Conservation (phyloP, 2,888 invertebrate genomes). For the Cosmia pyralina region DNA sequence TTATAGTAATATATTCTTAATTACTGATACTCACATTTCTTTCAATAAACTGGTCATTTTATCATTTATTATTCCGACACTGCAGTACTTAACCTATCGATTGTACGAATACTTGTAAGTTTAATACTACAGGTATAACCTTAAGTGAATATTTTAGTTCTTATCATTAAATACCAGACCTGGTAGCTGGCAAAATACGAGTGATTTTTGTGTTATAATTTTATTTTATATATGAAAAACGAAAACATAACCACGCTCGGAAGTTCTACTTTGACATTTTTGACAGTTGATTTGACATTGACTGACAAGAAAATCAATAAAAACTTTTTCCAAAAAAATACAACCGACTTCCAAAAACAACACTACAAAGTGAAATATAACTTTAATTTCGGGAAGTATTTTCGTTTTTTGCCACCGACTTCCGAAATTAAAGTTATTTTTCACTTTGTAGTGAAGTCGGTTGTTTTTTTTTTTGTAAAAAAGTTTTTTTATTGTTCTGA, state of each 20-base stretch:
- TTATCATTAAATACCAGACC: not conserved
- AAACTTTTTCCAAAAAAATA: too few relatives aligned
- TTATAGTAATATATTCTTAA: not conserved
- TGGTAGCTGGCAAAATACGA: not conserved
- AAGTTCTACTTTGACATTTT: not conserved
- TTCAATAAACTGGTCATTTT: conserved; percentile 72
- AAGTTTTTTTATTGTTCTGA: too few relatives aligned
- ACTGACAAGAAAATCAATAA: too few relatives aligned
- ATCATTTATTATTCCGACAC: conserved; percentile 5
- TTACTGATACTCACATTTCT: conserved; percentile 72
- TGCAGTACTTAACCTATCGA: conserved; percentile 37
- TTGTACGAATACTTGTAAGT: not conserved
- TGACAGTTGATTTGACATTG: conserved; percentile 5
- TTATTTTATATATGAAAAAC: not conserved
- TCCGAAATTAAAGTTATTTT: too few relatives aligned
- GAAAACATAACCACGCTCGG: conserved; percentile 23
- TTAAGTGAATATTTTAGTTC: not conserved
- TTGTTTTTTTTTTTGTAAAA: too few relatives aligned
- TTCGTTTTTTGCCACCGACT: too few relatives aligned
- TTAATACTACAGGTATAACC: not conserved
- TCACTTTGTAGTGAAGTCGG: too few relatives aligned
- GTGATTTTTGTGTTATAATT: not conserved
- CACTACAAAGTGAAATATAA: too few relatives aligned
- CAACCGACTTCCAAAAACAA: too few relatives aligned
- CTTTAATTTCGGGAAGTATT: too few relatives aligned